A percentile compares a stretch with the other conserved stretches of the same genome.
These are phyloP conservation scores for Hemiscyllium ocellatum DNA, from an alignment of 2,113 vertebrate species.

Conservation along the genomic window DNA sequence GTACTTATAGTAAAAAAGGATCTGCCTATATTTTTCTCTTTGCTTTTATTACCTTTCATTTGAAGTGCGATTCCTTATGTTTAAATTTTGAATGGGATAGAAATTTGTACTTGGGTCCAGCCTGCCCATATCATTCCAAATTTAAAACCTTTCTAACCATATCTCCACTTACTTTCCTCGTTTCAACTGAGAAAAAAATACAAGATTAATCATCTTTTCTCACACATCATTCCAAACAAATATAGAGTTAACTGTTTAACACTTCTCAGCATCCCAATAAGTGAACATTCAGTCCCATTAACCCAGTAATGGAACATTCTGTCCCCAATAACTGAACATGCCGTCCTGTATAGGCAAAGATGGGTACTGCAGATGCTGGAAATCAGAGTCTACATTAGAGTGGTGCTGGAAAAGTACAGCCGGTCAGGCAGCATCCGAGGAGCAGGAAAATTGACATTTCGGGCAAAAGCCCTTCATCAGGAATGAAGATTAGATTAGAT, in stretches of 20 bases:
- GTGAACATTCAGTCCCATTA: background rate
- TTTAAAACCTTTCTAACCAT: background rate
- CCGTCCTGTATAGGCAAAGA: background rate
- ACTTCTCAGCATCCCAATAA: background rate
- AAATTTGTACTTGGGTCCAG: background rate
- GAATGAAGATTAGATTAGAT: too few relatives aligned
- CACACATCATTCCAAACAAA: background rate
- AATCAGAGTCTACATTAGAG: too few relatives aligned
- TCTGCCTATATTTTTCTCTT: background rate
- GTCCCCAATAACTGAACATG: too few relatives aligned
- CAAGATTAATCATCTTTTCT: background rate
- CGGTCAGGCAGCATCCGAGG: too few relatives aligned
- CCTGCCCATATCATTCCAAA: background rate
- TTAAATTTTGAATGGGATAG: background rate
- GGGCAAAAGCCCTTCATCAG: too few relatives aligned
- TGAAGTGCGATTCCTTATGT: background rate
- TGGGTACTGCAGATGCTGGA: too few relatives aligned
- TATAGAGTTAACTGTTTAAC: too few relatives aligned
- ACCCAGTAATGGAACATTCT: background rate
- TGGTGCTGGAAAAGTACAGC: too few relatives aligned
- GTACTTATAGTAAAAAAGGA: background rate
- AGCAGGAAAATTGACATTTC: too few relatives aligned
- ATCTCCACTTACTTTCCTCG: background rate
- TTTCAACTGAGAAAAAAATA: background rate
- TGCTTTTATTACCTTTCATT: background rate